These are phyloP conservation scores for Drosophila sucinea DNA, from an alignment of 1,140 invertebrate species.

Conservation along the genomic window DNA sequence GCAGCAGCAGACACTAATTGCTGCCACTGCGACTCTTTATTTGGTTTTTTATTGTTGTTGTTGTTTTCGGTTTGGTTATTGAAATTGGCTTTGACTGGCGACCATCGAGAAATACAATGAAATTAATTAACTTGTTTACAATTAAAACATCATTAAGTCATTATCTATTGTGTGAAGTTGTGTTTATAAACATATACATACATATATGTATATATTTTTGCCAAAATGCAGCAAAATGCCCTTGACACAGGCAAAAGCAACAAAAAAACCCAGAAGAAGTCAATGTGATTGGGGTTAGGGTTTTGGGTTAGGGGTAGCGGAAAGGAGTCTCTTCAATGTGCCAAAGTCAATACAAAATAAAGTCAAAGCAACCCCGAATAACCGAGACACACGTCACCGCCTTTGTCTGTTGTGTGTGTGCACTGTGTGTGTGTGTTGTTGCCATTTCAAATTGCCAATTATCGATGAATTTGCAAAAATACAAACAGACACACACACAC, in stretches of 20 bases:
- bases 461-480: conserved; percentile 80
- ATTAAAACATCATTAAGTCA: conserved; percentile 79
- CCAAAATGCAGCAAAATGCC: conserved; percentile 63
- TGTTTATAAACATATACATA: background rate
- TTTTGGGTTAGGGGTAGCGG: conserved; percentile 28
- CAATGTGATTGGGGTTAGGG: conserved; percentile 19
- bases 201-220: background rate
- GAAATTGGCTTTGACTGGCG: conserved; percentile 69
- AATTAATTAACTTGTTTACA: conserved; percentile 79
- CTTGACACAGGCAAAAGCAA: conserved; percentile 54
- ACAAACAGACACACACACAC: conserved; percentile 61
- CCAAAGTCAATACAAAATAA: conserved; percentile 59
- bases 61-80: conserved; percentile 6
- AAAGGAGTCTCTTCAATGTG: conserved; percentile 47
- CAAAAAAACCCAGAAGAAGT: background rate
- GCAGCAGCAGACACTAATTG: conserved; percentile 70
- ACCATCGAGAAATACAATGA: conserved; percentile 45
- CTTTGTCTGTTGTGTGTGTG: conserved; percentile 37
- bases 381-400: conserved; percentile 25
- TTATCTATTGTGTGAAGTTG: conserved; percentile 72
- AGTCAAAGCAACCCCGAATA: conserved; percentile 64
- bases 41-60: conserved; percentile 16
- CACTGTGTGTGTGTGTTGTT: conserved; percentile 48
- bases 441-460: conserved; percentile 80
- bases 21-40: conserved; percentile 70